Percentiles rank a stretch among this genome's conserved stretches.
phyloP scores from a whole-genome alignment of 1,140 invertebrate species.

The Bombyx mori region DNA sequence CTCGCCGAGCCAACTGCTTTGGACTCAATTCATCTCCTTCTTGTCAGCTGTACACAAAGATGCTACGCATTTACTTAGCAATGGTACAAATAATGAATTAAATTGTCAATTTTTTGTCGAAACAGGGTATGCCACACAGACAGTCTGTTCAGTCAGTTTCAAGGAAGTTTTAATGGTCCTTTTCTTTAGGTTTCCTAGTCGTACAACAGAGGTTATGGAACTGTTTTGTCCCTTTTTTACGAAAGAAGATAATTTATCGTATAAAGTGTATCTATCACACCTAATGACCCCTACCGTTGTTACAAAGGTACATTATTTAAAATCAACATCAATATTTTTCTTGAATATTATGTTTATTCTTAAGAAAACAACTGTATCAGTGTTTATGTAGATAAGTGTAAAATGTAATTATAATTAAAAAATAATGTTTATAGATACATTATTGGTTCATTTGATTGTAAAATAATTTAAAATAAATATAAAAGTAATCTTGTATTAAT shows the following conservation, averaged over 20 bases:
- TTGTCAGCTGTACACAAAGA: slow-evolving; percentile 68
- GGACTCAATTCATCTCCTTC: slow-evolving; percentile 58
- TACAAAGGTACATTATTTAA: slow-evolving; percentile 45
- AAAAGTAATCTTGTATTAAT: no score
- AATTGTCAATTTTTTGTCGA: slow-evolving; percentile 41
- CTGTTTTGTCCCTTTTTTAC: slow-evolving; percentile 54
- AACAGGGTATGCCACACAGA: slow-evolving; percentile 13
- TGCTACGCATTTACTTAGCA: slow-evolving; percentile 61
- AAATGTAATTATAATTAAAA: slow-evolving; percentile 14
- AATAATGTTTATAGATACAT: slow-evolving; percentile 9
- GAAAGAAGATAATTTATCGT: slow-evolving; percentile 53
- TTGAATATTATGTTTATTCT: slow-evolving; percentile 17
- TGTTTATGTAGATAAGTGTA: slow-evolving; percentile 54
- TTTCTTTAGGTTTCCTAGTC: slow-evolving; percentile 57
- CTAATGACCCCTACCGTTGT: slow-evolving; percentile 56
- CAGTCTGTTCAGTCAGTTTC: slow-evolving; percentile 18
- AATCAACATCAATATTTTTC: slow-evolving; percentile 14
- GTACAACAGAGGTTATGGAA: slow-evolving; percentile 66
- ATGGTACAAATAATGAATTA: slow-evolving; percentile 61
- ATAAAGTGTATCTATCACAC: slow-evolving; percentile 50
- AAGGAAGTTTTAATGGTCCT: slow-evolving; percentile 28
- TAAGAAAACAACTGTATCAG: slow-evolving; percentile 50
- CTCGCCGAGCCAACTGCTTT: slow-evolving; percentile 47
- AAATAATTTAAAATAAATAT: no score
- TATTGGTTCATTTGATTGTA: neutral